These are phyloP conservation scores for Diachrysia chrysitis DNA, from an alignment of 2,888 invertebrate genomes.

Conservation along the genomic window DNA sequence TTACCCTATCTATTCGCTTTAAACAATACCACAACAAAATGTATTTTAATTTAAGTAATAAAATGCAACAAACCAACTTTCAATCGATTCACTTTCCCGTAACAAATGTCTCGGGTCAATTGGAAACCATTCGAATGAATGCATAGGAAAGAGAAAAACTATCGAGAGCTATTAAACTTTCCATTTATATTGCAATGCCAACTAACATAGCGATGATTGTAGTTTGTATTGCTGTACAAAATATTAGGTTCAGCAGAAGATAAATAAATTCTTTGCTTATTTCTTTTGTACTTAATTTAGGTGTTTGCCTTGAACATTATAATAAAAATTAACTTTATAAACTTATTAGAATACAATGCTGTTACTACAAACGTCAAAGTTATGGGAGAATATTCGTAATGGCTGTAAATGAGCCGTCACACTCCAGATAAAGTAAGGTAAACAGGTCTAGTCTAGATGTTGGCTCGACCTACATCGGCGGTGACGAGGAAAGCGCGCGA, in stretches of 20 bases:
- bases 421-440: constrained; percentile 58
- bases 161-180: constrained; percentile 58
- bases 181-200: constrained; percentile 52
- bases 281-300: background rate
- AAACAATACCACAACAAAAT: background rate
- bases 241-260: background rate
- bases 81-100: constrained; percentile 65
- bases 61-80: constrained; percentile 47
- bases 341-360: constrained; percentile 26
- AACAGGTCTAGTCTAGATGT: constrained; percentile 66
- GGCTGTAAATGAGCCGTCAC: constrained; percentile 55
- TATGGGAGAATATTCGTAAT: constrained; percentile 45
- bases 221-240: background rate
- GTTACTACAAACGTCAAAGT: constrained; percentile 17
- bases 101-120: constrained; percentile 60
- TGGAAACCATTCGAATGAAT: constrained; percentile 42
- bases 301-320: constrained; percentile 17
- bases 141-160: constrained; percentile 49
- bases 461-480: constrained; percentile 72
- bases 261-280: background rate
- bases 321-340: too few relatives aligned
- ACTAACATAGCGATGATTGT: constrained; percentile 30
- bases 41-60: constrained; percentile 10
- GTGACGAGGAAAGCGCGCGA: constrained; percentile 68
- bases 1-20: background rate